These are phyloP conservation scores for Sarcophaga caerulescens DNA, from an alignment of 2,888 invertebrate species.

Conservation along the genomic window DNA sequence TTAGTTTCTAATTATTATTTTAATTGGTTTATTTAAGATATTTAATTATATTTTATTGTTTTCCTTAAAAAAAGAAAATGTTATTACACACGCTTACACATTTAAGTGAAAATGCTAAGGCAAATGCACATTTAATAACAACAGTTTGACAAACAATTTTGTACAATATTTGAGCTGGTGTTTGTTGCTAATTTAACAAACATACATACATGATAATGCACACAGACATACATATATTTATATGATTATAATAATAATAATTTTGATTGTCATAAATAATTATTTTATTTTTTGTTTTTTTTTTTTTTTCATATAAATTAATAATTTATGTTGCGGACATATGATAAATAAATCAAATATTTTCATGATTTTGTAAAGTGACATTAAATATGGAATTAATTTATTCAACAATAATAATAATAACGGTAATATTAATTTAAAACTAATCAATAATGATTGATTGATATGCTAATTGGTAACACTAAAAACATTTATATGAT, in stretches of 20 bases:
- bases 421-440: background rate
- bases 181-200: constrained; percentile 9
- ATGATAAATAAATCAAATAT: too few species aligned
- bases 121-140: constrained; percentile 23
- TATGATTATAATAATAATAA: too few species aligned
- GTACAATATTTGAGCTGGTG: background rate
- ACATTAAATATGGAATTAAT: too few species aligned
- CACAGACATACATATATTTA: constrained; percentile 6
- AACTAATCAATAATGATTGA: constrained; percentile 3
- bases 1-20: too few species aligned
- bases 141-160: constrained; percentile 33
- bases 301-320: too few species aligned
- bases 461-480: background rate
- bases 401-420: background rate
- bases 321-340: too few species aligned
- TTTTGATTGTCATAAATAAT: too few species aligned
- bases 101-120: constrained; percentile 24
- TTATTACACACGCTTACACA: constrained; percentile 28
- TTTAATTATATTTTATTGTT: background rate
- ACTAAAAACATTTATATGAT: too few species aligned
- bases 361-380: too few species aligned
- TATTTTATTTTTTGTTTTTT: too few species aligned
- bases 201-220: constrained; percentile 26
- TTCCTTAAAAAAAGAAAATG: background rate
- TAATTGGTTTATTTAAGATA: background rate